These are phyloP conservation scores for Mongoloraphidia duomilia DNA, from an alignment of 2,888 invertebrate genomes.

Conservation along the genomic window DNA sequence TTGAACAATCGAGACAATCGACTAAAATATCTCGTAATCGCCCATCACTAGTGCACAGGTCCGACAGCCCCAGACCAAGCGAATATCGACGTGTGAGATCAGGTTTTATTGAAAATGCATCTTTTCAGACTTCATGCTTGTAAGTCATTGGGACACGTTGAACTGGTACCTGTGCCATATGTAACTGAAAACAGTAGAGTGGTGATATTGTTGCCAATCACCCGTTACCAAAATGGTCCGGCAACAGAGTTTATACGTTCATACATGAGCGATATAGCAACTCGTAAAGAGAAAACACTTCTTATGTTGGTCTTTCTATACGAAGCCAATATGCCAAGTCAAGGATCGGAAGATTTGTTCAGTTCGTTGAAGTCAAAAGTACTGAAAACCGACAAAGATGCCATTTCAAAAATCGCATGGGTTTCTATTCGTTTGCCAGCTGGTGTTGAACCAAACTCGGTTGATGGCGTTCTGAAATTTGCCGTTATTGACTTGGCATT, in stretches of 20 bases:
- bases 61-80: too few species aligned
- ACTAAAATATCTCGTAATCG: too few species aligned
- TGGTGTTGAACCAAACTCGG: slow-evolving; percentile 17
- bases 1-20: too few species aligned
- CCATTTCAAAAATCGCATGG: slow-evolving; percentile 54
- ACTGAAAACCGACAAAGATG: slow-evolving; percentile 44
- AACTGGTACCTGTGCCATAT: slow-evolving; percentile 84
- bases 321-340: slow-evolving; percentile 44
- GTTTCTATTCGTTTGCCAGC: slow-evolving; percentile 47
- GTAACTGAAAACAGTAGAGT: slow-evolving; percentile 86
- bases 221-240: slow-evolving; percentile 37
- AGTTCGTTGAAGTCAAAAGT: slow-evolving; percentile 47
- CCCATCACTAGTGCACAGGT: too few species aligned
- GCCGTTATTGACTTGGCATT: slow-evolving; percentile 53
- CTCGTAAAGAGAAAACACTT: slow-evolving; percentile 64
- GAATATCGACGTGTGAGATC: too few species aligned
- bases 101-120: too few species aligned
- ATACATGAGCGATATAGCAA: slow-evolving; percentile 58
- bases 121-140: slow-evolving; percentile 55
- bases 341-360: slow-evolving; percentile 46
- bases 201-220: slow-evolving; percentile 58
- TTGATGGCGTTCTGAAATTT: slow-evolving; percentile 29
- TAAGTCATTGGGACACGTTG: slow-evolving; percentile 74
- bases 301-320: slow-evolving; percentile 61
- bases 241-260: slow-evolving; percentile 53